A percentile compares a stretch with the other conserved stretches of the same genome.
Conservation (phyloP, 2,888 invertebrate genomes). For the Ceramica pisi region DNA sequence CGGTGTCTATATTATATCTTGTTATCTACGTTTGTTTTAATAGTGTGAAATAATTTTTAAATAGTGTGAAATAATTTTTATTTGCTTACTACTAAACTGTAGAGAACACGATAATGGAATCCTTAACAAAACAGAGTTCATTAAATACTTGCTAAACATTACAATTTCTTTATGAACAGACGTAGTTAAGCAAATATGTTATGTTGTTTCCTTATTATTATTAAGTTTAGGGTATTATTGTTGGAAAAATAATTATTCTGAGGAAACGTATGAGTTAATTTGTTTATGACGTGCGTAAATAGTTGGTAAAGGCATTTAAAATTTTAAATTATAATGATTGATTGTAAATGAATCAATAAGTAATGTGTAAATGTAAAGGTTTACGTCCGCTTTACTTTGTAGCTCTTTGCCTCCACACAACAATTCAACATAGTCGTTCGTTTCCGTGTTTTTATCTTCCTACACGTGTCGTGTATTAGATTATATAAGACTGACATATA, state of each 20-base stretch:
- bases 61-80: constrained; percentile 36
- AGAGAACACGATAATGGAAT: constrained; percentile 44
- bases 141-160: constrained; percentile 27
- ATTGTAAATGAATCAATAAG: constrained; percentile 36
- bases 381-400: constrained; percentile 59
- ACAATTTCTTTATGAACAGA: constrained; percentile 52
- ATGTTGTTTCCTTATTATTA: constrained; percentile 51
- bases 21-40: constrained; percentile 45
- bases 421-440: constrained; percentile 54
- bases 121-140: constrained; percentile 25
- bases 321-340: constrained; percentile 44
- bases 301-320: constrained; percentile 32
- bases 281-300: constrained; percentile 42
- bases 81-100: constrained; percentile 22
- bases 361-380: constrained; percentile 42
- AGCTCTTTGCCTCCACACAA: constrained; percentile 36
- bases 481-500: constrained; percentile 62
- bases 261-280: constrained; percentile 47
- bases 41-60: constrained; percentile 41
- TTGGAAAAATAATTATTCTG: constrained; percentile 39
- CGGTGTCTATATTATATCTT: constrained; percentile 20
- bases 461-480: constrained; percentile 66
- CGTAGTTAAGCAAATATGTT: constrained; percentile 34
- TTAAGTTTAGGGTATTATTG: constrained; percentile 34
- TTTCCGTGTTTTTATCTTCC: constrained; percentile 64